These are phyloP conservation scores for Bugulina stolonifera DNA, from an alignment of 2,888 invertebrate genomes.

Conservation along the genomic window DNA sequence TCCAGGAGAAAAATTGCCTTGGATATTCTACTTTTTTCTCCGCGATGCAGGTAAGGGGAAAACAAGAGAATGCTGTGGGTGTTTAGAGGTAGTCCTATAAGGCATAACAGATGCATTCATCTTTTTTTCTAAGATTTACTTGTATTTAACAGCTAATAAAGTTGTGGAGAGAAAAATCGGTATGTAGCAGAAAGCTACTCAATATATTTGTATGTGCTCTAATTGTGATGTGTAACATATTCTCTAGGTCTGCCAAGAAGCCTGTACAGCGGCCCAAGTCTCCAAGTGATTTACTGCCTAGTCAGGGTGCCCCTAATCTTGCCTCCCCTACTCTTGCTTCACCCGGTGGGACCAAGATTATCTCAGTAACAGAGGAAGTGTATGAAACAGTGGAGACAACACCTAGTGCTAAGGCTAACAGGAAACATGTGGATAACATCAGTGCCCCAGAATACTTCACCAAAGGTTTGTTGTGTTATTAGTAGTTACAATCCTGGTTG, in stretches of 20 bases:
- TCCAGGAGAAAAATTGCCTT: too few species aligned
- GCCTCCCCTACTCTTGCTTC: background rate
- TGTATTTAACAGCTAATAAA: too few species aligned
- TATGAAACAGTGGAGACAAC: constrained; percentile 21
- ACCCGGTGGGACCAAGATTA: background rate
- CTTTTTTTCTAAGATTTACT: too few species aligned
- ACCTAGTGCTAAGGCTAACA: background rate
- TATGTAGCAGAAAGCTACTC: background rate
- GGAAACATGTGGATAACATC: background rate
- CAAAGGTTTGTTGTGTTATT: constrained; percentile 24
- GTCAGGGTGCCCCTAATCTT: background rate
- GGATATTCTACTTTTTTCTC: too few species aligned
- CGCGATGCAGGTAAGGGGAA: too few species aligned
- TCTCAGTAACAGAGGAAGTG: constrained; percentile 11
- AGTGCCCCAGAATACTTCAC: constrained; percentile 25
- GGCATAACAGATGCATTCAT: too few species aligned
- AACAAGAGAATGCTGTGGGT: too few species aligned
- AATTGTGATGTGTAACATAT: too few species aligned
- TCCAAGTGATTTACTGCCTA: background rate
- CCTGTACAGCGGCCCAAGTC: background rate
- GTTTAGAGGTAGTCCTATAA: too few species aligned
- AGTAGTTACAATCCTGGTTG: too few species aligned
- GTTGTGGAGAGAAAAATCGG: too few species aligned
- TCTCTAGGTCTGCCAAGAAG: background rate
- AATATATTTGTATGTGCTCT: background rate